Evolutionary conservation across 2,888 invertebrate species (phyloP), one percentile per base, ranked within the genome.

Genomic region (Phengaris alcon): DNA sequence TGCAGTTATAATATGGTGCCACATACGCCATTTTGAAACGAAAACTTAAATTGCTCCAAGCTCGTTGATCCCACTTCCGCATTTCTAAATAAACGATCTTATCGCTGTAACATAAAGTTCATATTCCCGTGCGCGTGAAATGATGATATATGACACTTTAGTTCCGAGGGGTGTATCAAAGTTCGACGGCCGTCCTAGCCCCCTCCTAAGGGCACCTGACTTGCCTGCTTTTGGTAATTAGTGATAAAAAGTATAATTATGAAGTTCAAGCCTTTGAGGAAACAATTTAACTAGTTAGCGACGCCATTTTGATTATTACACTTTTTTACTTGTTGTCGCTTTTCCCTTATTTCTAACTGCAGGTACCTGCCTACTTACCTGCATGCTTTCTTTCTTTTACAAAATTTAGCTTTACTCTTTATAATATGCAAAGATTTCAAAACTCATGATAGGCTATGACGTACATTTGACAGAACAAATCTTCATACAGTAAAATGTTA

Each of bases 171-270:
- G 79, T 75, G 75, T 78, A 80, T 80, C 84, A 81, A 88, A 85
- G 91, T 89, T 93, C 91, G 89, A 85, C 86, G 91, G 79, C 91
- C 93, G 92, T 91, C 93, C 92, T 93, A 92, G 91, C 87, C 87
- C 87, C 85, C 86, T 84, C 83, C 79, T 78, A 79, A 75, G 80
- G 82, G 84, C 85, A 86, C 87, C 84, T 87, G 86, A 82, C 80
- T 82, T 82, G 80, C 81, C 84, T 86, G 83, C 87, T 90, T 91
- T 91, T 87, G 90, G 88, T 88, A 90, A 92, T 90, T 90, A 89
- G 83, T 80, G 82, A 87, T 86, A 84, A 84, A 90, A 89, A 88
- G 75, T 82, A 81, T 84, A 86, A 88, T 88, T 87, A 86, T 85
- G 79, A 83, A 84, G 84, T 82, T 83, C 82, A 84, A 82, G 82